phyloP scores from a whole-genome alignment of 2,888 invertebrate genomes.

The Epsilonema sp. region DNA sequence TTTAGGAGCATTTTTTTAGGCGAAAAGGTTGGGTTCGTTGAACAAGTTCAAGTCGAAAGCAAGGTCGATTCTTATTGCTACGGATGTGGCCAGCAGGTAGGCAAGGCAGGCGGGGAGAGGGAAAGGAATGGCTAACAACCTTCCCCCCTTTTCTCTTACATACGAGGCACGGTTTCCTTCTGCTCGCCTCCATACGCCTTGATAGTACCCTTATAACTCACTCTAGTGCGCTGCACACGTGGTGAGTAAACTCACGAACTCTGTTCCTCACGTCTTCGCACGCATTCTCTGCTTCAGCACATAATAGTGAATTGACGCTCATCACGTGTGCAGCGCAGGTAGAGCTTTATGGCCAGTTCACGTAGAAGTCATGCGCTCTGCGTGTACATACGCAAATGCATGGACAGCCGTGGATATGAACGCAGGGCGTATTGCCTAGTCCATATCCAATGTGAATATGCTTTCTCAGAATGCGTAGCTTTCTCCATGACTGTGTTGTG shows the following conservation, averaged over 20 bases:
- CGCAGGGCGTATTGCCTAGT: slow-evolving; percentile 40
- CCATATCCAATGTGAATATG: background rate
- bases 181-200: too few species aligned
- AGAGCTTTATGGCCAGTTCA: too few species aligned
- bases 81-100: slow-evolving; percentile 78
- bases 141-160: too few species aligned
- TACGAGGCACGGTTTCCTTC: too few species aligned
- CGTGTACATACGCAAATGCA: too few species aligned
- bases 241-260: background rate
- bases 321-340: too few species aligned
- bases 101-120: too few species aligned
- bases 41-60: slow-evolving; percentile 87
- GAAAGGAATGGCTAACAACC: too few species aligned
- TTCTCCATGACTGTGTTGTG: background rate
- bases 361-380: slow-evolving; percentile 70
- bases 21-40: slow-evolving; percentile 75
- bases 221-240: background rate
- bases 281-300: too few species aligned
- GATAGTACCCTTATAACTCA: too few species aligned
- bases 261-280: too few species aligned
- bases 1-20: slow-evolving; percentile 37
- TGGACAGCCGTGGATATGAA: slow-evolving; percentile 93
- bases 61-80: slow-evolving; percentile 83
- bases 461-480: background rate
- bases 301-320: too few species aligned